Percentiles rank a stretch among this genome's conserved stretches.
These are phyloP conservation scores for Choreutis nemorana DNA, from an alignment of 2,888 invertebrate genomes.

Conservation along the genomic window DNA sequence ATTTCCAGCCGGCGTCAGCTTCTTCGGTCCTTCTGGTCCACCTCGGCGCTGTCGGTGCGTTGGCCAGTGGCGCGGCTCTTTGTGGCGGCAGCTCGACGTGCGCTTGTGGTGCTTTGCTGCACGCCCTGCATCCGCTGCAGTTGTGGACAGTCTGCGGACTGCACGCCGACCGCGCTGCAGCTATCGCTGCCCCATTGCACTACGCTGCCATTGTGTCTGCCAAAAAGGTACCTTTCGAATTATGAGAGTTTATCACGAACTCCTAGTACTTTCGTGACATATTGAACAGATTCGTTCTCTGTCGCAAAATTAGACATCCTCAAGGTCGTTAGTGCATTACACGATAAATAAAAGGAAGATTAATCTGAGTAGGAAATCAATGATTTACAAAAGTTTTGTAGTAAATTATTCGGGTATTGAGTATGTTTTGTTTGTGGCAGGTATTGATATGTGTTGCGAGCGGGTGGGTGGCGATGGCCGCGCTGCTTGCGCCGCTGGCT, in stretches of 20 bases:
- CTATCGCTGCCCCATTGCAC: constrained; percentile 81
- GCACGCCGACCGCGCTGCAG: constrained; percentile 81
- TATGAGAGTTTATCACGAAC: constrained; percentile 1
- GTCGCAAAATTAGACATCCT: no score
- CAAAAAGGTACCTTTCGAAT: constrained; percentile 59
- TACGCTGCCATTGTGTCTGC: constrained; percentile 80
- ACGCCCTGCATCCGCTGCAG: constrained; percentile 76
- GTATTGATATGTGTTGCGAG: constrained; percentile 71
- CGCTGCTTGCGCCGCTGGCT: constrained; percentile 71
- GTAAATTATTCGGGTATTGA: no score
- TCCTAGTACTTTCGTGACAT: no score
- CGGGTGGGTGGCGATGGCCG: constrained; percentile 72
- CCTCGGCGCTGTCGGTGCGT: constrained; percentile 73
- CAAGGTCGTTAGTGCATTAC: no score
- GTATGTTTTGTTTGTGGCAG: no score
- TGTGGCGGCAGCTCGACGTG: constrained; percentile 73
- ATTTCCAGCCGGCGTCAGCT: constrained; percentile 72
- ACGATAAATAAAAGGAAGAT: no score
- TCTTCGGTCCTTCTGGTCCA: constrained; percentile 78
- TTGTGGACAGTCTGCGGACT: constrained; percentile 84
- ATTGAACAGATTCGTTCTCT: no score
- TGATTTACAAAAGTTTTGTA: no score
- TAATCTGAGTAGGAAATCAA: no score
- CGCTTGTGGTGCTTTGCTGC: constrained; percentile 73
- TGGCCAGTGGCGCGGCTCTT: constrained; percentile 73